Conservation (phyloP, 2,113 vertebrate genomes). For the Tragelaphus imberbis region DNA sequence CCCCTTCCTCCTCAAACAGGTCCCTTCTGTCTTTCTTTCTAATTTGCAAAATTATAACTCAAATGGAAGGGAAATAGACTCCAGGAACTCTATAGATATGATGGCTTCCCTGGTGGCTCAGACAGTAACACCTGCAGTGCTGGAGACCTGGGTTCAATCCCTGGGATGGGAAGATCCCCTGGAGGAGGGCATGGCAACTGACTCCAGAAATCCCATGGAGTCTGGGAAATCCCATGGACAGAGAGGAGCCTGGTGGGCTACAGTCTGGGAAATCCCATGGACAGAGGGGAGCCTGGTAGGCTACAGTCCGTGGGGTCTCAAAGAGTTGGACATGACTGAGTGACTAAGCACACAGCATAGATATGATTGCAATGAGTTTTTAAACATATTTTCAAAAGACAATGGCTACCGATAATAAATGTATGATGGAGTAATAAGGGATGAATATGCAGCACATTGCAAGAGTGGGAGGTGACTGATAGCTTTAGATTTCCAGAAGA, state of each 20-base stretch:
- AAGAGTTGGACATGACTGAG: neutral
- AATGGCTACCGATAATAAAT: neutral
- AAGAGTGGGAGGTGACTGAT: neutral
- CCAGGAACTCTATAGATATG: neutral
- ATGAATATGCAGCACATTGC: neutral
- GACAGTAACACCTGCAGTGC: neutral
- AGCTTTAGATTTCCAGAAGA: neutral
- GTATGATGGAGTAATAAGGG: neutral
- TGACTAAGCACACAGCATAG: neutral
- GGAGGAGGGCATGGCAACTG: neutral
- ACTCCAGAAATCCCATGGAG: neutral
- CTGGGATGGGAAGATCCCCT: neutral
- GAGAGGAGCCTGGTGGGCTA: neutral
- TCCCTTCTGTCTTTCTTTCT: neutral
- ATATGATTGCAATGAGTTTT: neutral
- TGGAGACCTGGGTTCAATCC: neutral
- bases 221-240: neutral
- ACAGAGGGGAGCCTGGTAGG: neutral
- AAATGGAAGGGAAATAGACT: slow-evolving; percentile 24
- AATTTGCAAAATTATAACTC: slow-evolving; percentile 15
- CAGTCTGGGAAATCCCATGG: neutral
- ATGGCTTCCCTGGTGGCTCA: neutral
- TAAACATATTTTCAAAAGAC: slow-evolving; percentile 17
- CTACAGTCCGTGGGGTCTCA: neutral
- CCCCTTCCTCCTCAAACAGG: neutral